Evolutionary conservation across 1,140 invertebrate species (phyloP).

Genomic region (Colletes gigas): DNA sequence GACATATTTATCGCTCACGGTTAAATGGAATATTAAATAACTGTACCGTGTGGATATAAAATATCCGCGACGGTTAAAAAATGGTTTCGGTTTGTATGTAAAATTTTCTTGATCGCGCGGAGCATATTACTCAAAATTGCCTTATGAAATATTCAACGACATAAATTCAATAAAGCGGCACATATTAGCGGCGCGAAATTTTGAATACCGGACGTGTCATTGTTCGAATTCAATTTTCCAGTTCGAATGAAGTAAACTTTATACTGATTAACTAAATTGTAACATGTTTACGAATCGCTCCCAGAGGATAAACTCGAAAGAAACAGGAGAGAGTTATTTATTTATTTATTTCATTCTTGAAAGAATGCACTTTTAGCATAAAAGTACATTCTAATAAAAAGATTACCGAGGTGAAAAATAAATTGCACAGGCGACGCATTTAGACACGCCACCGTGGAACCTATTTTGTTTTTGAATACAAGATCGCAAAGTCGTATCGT

Average conservation of each 20-base stretch:
- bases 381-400: too few relatives aligned
- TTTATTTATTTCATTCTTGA: too few relatives aligned
- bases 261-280: too few relatives aligned
- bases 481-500: too few relatives aligned
- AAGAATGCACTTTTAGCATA: too few relatives aligned
- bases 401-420: too few relatives aligned
- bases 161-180: not conserved
- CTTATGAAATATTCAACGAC: conserved; percentile 15
- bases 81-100: not conserved
- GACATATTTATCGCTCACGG: not conserved
- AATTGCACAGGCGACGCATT: too few relatives aligned
- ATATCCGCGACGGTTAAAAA: conserved; percentile 22
- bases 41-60: not conserved
- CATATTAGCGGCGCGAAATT: not conserved
- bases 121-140: conserved; percentile 5
- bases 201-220: not conserved
- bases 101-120: not conserved
- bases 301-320: too few relatives aligned
- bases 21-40: conserved; percentile 23
- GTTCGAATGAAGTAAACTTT: not conserved
- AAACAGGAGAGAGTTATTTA: too few relatives aligned
- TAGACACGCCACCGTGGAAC: too few relatives aligned
- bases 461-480: too few relatives aligned
- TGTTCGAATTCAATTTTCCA: not conserved
- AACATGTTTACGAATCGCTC: too few relatives aligned